Evolutionary conservation across 1,140 invertebrate genomes (phyloP).

Genomic region (Bombus fervidus): DNA sequence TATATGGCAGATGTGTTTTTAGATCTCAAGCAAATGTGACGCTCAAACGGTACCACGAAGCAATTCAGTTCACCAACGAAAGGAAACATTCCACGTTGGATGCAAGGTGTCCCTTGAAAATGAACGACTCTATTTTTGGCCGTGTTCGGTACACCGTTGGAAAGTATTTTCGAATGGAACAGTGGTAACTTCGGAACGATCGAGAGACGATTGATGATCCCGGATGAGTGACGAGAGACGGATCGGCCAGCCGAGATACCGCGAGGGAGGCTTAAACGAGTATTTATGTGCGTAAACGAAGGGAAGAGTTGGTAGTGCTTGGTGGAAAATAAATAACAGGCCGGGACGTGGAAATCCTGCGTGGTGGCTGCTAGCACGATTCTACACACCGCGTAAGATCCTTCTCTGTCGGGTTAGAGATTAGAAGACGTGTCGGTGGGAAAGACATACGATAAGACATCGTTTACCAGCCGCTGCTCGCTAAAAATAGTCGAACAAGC

Average conservation of each 20-base stretch:
- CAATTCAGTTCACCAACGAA: not conserved
- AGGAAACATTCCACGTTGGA: not conserved
- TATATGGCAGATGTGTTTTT: not conserved
- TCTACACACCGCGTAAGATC: conserved; percentile 58
- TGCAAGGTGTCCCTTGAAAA: conserved; percentile 27
- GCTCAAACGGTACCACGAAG: not conserved
- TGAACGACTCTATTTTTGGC: conserved; percentile 40
- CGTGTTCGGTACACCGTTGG: not conserved
- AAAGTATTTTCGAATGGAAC: conserved; percentile 39
- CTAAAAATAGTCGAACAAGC: conserved; percentile 53
- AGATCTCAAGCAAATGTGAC: not conserved
- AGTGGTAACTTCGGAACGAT: conserved; percentile 44
- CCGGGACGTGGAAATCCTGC: conserved; percentile 58
- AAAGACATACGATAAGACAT: conserved; percentile 47
- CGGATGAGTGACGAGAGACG: conserved; percentile 67
- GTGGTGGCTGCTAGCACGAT: conserved; percentile 40
- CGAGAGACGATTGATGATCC: conserved; percentile 64
- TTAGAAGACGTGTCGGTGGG: conserved; percentile 38
- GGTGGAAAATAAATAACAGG: conserved; percentile 66
- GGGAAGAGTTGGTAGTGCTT: conserved; percentile 61
- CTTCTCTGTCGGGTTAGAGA: conserved; percentile 58
- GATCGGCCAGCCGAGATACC: conserved; percentile 58
- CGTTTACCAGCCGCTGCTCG: not conserved
- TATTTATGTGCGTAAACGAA: conserved; percentile 71
- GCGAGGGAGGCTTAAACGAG: conserved; percentile 66